These are phyloP conservation scores for Kuschelorhynchus macadamiae DNA, from an alignment of 2,888 invertebrate genomes.

Conservation along the genomic window DNA sequence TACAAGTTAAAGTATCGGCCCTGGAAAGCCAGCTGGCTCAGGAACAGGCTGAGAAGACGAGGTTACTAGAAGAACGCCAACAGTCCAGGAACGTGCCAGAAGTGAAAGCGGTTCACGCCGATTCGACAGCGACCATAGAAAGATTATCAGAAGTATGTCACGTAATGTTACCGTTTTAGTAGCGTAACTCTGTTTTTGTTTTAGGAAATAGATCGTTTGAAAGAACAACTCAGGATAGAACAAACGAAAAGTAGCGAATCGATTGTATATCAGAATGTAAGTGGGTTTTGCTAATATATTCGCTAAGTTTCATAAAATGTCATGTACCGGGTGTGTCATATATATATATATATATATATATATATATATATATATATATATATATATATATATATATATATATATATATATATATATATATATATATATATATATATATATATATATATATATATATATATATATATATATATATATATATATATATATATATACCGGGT, in stretches of 20 bases:
- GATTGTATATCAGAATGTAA: slow-evolving; percentile 54
- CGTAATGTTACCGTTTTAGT: slow-evolving; percentile 39
- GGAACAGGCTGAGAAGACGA: slow-evolving; percentile 58
- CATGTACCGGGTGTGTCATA: too few species aligned
- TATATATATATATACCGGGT: too few species aligned
- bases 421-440: too few species aligned
- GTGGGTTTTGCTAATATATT: slow-evolving; percentile 25
- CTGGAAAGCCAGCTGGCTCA: slow-evolving; percentile 58
- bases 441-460: too few species aligned
- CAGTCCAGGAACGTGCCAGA: slow-evolving; percentile 35
- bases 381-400: too few species aligned
- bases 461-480: too few species aligned
- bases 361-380: too few species aligned
- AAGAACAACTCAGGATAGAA: slow-evolving; percentile 58
- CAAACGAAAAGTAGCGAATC: slow-evolving; percentile 57
- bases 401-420: too few species aligned
- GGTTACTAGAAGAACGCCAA: slow-evolving; percentile 52
- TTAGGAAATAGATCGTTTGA: slow-evolving; percentile 58
- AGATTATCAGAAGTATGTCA: slow-evolving; percentile 58
- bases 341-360: too few species aligned
- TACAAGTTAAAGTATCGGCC: slow-evolving; percentile 56
- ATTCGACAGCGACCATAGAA: slow-evolving; percentile 55
- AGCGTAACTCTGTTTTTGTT: slow-evolving; percentile 36
- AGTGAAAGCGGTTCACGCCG: slow-evolving; percentile 35
- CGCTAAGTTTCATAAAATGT: too few species aligned